These are phyloP conservation scores for Recurvirostra avosetta DNA, from an alignment of 2,113 vertebrate species.

Conservation along the genomic window DNA sequence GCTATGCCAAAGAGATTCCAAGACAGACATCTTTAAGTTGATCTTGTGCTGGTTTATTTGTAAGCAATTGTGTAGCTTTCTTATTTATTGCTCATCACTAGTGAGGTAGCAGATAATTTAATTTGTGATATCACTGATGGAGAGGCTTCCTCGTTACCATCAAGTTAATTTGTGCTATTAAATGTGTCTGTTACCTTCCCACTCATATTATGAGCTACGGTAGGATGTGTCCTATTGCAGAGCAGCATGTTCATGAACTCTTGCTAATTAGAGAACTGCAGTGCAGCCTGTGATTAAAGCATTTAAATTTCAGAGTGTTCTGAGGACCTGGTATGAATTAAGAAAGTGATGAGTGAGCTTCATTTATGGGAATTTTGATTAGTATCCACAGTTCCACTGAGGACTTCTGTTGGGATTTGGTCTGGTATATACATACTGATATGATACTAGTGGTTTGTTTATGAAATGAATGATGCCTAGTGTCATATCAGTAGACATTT, in stretches of 20 bases:
- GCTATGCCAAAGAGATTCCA: background rate
- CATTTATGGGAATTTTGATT: background rate
- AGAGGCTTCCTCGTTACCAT: constrained; percentile 19
- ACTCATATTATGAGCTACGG: background rate
- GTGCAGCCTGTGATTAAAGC: background rate
- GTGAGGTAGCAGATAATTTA: constrained; percentile 11
- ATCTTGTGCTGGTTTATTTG: background rate
- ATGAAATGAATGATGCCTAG: background rate
- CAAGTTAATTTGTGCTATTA: constrained; percentile 34
- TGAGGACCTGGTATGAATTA: background rate
- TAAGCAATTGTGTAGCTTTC: constrained; percentile 9
- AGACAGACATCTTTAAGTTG: background rate
- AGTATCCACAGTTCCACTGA: background rate
- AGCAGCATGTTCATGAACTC: background rate
- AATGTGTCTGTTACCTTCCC: constrained; percentile 27
- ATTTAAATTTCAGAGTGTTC: background rate
- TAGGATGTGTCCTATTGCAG: background rate
- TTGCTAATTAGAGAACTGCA: background rate
- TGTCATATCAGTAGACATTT: background rate
- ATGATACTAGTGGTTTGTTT: background rate
- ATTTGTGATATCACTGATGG: constrained; percentile 27
- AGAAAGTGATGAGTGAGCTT: background rate
- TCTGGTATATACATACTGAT: background rate
- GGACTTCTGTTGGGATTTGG: background rate
- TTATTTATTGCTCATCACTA: constrained; percentile 24